phyloP scores from a whole-genome alignment of 2,113 vertebrate species.

The Melanotaenia duboulayi region DNA sequence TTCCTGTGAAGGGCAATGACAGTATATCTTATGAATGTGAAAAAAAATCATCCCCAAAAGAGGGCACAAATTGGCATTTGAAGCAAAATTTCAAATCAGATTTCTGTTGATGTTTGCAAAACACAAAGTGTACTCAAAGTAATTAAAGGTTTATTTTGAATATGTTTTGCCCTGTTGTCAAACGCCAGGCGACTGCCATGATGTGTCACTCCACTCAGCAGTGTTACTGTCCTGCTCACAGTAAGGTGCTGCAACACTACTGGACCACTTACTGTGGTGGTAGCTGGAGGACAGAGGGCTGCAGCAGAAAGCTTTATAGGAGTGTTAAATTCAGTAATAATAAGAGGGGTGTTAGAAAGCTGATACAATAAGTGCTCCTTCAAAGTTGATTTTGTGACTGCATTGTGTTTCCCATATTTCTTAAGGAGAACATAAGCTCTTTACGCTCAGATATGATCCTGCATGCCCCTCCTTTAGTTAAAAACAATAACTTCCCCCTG shows the following conservation, averaged over 20 bases:
- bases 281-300: constrained; percentile 46
- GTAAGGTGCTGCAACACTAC: constrained; percentile 49
- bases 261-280: constrained; percentile 49
- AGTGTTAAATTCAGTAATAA: constrained; percentile 15
- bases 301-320: constrained; percentile 28
- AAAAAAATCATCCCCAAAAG: background rate
- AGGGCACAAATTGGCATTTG: background rate
- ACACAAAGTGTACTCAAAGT: background rate
- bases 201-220: constrained; percentile 46
- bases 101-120: constrained; percentile 12
- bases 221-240: constrained; percentile 42
- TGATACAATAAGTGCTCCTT: background rate
- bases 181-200: constrained; percentile 16
- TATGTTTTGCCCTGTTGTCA: background rate
- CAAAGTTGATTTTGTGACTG: background rate
- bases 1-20: constrained; percentile 24
- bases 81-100: background rate
- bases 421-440: background rate
- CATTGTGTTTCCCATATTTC: background rate
- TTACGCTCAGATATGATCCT: background rate
- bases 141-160: constrained; percentile 23
- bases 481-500: too few relatives aligned
- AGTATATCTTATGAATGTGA: background rate
- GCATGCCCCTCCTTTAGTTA: background rate
- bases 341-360: constrained; percentile 19